These are phyloP conservation scores for Drosophila arizonae DNA, from an alignment of 1,140 invertebrate genomes.

Conservation along the genomic window DNA sequence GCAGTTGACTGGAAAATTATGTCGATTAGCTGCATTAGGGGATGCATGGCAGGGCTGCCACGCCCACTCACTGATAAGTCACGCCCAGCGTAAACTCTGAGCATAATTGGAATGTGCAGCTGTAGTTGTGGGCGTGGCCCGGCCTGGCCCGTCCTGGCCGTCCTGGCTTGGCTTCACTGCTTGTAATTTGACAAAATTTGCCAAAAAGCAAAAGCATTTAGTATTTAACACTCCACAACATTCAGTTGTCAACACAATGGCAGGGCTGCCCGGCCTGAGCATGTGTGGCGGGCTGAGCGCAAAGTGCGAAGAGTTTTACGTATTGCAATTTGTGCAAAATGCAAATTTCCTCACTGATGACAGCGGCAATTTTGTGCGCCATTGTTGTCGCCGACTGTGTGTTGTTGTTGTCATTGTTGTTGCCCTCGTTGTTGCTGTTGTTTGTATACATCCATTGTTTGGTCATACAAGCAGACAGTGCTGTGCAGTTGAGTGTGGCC, in stretches of 20 bases:
- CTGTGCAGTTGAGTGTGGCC: slow-evolving; percentile 12
- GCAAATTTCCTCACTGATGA: slow-evolving; percentile 79
- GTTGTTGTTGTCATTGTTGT: not conserved
- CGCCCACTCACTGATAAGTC: slow-evolving; percentile 48
- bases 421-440: slow-evolving; percentile 37
- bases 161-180: slow-evolving; percentile 3
- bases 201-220: slow-evolving; percentile 31
- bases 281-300: not conserved
- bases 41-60: slow-evolving; percentile 22
- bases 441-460: slow-evolving; percentile 68
- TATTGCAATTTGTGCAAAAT: slow-evolving; percentile 80
- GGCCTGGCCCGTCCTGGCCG: not conserved
- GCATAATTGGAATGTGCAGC: slow-evolving; percentile 45
- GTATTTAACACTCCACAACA: slow-evolving; percentile 42
- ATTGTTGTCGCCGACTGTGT: slow-evolving; percentile 57
- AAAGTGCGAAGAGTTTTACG: slow-evolving; percentile 58
- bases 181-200: slow-evolving; percentile 11
- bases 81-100: slow-evolving; percentile 11
- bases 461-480: slow-evolving; percentile 28
- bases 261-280: too few species aligned
- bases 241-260: slow-evolving; percentile 1
- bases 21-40: slow-evolving; percentile 65
- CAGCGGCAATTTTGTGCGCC: slow-evolving; percentile 74
- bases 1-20: slow-evolving; percentile 64
- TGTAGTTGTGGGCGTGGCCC: slow-evolving; percentile 10